phyloP scores from a whole-genome alignment of 2,888 invertebrate species.

The Xestia c-nigrum region DNA sequence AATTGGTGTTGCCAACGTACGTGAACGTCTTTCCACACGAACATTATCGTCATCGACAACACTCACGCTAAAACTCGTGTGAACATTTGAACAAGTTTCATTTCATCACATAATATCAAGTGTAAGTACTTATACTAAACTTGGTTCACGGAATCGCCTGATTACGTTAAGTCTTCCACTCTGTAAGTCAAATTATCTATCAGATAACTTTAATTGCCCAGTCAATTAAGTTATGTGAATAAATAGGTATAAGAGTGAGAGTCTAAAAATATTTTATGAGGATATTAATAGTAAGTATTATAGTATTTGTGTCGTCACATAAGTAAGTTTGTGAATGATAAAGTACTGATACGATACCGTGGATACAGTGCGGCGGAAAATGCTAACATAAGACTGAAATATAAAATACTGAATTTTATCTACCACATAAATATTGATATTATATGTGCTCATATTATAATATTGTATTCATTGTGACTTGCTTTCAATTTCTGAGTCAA shows the following conservation, averaged over 20 bases:
- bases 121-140: slow-evolving; percentile 7
- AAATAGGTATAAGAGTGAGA: neutral
- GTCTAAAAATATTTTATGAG: slow-evolving; percentile 39
- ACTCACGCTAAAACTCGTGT: slow-evolving; percentile 22
- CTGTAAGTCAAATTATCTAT: slow-evolving; percentile 31
- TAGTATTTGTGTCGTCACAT: slow-evolving; percentile 10
- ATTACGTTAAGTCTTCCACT: slow-evolving; percentile 26
- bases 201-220: slow-evolving; percentile 21
- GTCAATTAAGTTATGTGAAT: slow-evolving; percentile 26
- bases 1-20: too few relatives aligned
- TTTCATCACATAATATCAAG: slow-evolving; percentile 5
- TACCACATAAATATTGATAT: neutral
- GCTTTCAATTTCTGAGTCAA: neutral
- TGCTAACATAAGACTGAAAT: slow-evolving; percentile 3
- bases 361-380: slow-evolving; percentile 1
- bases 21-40: neutral
- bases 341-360: slow-evolving; percentile 7
- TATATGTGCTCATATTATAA: too few relatives aligned
- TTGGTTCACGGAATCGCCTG: slow-evolving; percentile 23
- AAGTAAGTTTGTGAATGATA: slow-evolving; percentile 30
- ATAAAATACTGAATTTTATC: neutral
- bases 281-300: slow-evolving; percentile 21
- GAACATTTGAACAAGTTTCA: slow-evolving; percentile 18
- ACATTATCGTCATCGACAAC: neutral
- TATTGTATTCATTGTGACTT: neutral